Base-by-base conservation (phyloP, 1,140 invertebrate genomes). In the Sycobia sp. region DNA sequence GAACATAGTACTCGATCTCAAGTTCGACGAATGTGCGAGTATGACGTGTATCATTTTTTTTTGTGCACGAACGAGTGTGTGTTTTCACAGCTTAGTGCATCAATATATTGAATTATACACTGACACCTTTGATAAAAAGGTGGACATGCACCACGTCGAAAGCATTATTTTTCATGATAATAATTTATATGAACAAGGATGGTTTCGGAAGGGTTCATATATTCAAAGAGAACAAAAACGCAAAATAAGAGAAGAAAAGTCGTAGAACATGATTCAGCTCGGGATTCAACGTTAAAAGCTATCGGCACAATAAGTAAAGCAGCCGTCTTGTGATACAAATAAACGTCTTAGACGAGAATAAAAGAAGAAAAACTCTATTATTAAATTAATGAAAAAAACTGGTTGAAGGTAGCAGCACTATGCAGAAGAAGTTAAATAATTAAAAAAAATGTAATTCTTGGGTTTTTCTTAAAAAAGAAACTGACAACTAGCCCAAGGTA, bases 241-340 rank as follows among this genome's bases (percentile, higher is more conserved):
- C 23, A 9, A 39, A 10, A n/a, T 14, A 14, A 39, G 14, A 18
- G 38, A 23, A 36, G 10, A 4, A 16, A 54, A 39, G 9, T 23
- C 4, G 43, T 47, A 47, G 43, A 61, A 38, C 49, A 53, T 47
- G 13, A 38, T 49, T n/a, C 11, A 39, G 38, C 23, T 27, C 23
- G 25, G 25, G 27, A 8, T 53, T 55, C 41, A 55, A 36, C 32
- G 32, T 20, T 25, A 23, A 16, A 22, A 25, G 44, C 39, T n/a
- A 7, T 32, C 11, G 29, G 29, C n/a, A n/a, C n/a, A n/a, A n/a
- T n/a, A n/a, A n/a, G n/a, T n/a, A n/a, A n/a, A n/a, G n/a, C n/a
- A 32, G 29, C 11, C 29, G 29, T 68, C 62, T 68, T 70, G 69
- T 68, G 67, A 70, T 70, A 70, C 36, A 51, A 29, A 62, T 43